Conservation (phyloP, 2,888 invertebrate genomes). For the Arrhopalites spinosus region DNA sequence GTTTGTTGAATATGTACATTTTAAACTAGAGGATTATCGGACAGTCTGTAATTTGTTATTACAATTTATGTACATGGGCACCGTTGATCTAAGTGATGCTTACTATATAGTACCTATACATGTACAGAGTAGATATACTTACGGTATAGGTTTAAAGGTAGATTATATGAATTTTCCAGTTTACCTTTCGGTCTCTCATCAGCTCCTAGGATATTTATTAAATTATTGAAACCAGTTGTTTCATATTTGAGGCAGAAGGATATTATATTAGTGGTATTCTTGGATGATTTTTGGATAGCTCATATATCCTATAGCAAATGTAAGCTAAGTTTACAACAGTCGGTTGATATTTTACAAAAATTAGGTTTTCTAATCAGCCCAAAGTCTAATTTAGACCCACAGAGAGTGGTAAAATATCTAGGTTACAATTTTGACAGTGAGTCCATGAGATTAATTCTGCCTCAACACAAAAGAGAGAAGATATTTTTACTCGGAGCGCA, state of each 20-base stretch:
- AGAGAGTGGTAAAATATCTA: too few species aligned
- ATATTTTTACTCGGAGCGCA: not conserved
- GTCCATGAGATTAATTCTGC: not conserved
- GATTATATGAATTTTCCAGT: conserved; percentile 29
- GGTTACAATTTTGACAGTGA: conserved; percentile 24
- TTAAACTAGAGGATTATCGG: conserved; percentile 41
- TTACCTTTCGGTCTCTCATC: conserved; percentile 36
- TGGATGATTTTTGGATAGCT: too few species aligned
- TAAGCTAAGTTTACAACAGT: not conserved
- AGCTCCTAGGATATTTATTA: conserved; percentile 35
- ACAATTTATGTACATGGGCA: conserved; percentile 10
- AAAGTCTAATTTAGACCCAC: too few species aligned
- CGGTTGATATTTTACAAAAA: not conserved
- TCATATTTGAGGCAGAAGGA: not conserved
- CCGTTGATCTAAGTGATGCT: conserved; percentile 39
- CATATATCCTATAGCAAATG: not conserved
- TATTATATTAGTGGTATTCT: conserved; percentile 23
- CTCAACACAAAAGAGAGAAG: not conserved
- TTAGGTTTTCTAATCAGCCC: conserved; percentile 8
- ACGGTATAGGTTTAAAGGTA: conserved; percentile 27
- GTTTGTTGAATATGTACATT: conserved; percentile 33
- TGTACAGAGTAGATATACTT: conserved; percentile 23
- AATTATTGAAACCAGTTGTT: conserved; percentile 35
- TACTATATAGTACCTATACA: conserved; percentile 30
- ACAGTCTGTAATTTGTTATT: conserved; percentile 23